phyloP scores from a whole-genome alignment of 2,888 invertebrate species.

The Sinotaia quadrata region DNA sequence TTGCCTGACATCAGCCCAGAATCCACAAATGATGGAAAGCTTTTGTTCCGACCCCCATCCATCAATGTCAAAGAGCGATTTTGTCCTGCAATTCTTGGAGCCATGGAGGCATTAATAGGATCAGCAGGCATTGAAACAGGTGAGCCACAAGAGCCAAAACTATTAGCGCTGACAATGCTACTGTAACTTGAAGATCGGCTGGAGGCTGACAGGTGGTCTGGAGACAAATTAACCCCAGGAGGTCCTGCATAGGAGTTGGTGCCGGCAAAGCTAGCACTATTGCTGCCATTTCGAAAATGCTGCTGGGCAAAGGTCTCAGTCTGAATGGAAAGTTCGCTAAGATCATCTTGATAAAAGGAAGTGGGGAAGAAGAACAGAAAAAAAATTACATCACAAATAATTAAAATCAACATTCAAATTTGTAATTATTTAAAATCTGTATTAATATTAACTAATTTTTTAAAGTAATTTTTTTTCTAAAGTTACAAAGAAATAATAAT shows the following conservation, averaged over 20 bases:
- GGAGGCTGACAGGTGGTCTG: constrained; percentile 51
- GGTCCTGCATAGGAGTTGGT: constrained; percentile 15
- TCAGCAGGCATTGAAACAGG: no score
- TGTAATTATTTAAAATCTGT: no score
- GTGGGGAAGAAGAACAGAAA: no score
- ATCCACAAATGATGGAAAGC: no score
- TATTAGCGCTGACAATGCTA: constrained; percentile 63
- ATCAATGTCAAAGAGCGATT: constrained; percentile 40
- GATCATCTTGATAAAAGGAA: constrained; percentile 49
- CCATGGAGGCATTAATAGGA: not conserved
- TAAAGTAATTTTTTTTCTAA: no score
- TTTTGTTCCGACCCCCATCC: constrained; percentile 45
- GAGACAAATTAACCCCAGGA: constrained; percentile 36
- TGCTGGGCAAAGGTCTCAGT: constrained; percentile 66
- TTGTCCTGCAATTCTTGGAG: not conserved
- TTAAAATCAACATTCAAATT: not conserved
- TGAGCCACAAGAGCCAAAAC: constrained; percentile 39
- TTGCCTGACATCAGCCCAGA: no score
- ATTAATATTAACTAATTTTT: no score
- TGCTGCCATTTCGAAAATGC: constrained; percentile 41
- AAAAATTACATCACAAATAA: not conserved
- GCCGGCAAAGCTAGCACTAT: constrained; percentile 17
- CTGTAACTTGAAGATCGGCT: constrained; percentile 64
- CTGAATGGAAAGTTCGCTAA: constrained; percentile 65
- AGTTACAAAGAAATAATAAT: no score